Conservation (phyloP, 1,140 invertebrate species). For the Euura lappo region DNA sequence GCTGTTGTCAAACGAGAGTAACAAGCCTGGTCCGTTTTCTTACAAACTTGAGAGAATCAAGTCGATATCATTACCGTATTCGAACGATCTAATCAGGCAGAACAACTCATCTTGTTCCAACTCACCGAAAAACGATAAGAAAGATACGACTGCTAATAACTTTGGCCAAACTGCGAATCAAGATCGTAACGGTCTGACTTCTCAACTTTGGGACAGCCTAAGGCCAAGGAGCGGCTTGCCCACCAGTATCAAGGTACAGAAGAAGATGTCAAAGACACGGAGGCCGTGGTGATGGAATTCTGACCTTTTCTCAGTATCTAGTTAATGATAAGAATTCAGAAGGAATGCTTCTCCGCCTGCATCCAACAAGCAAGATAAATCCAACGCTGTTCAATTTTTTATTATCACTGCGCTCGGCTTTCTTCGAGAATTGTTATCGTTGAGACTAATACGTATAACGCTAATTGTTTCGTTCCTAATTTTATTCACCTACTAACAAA, state of each 20-base stretch:
- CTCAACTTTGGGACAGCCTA: slow-evolving; percentile 50
- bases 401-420: too few relatives aligned
- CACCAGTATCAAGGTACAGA: slow-evolving; percentile 58
- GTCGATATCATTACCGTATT: slow-evolving; percentile 49
- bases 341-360: too few relatives aligned
- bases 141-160: slow-evolving; percentile 30
- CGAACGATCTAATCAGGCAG: slow-evolving; percentile 40
- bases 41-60: slow-evolving; percentile 47
- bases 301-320: background rate
- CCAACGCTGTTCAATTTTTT: too few relatives aligned
- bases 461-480: too few relatives aligned
- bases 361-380: too few relatives aligned
- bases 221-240: slow-evolving; percentile 48
- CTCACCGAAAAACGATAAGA: slow-evolving; percentile 26
- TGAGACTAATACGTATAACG: too few relatives aligned
- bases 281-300: background rate
- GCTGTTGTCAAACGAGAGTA: slow-evolving; percentile 29
- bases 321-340: background rate
- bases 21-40: slow-evolving; percentile 36
- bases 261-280: slow-evolving; percentile 39
- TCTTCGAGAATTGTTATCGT: too few relatives aligned
- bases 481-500: too few relatives aligned
- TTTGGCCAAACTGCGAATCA: slow-evolving; percentile 33
- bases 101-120: slow-evolving; percentile 29
- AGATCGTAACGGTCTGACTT: slow-evolving; percentile 41